These are phyloP conservation scores for Eulithis testata DNA, from an alignment of 2,888 invertebrate species.

Conservation along the genomic window DNA sequence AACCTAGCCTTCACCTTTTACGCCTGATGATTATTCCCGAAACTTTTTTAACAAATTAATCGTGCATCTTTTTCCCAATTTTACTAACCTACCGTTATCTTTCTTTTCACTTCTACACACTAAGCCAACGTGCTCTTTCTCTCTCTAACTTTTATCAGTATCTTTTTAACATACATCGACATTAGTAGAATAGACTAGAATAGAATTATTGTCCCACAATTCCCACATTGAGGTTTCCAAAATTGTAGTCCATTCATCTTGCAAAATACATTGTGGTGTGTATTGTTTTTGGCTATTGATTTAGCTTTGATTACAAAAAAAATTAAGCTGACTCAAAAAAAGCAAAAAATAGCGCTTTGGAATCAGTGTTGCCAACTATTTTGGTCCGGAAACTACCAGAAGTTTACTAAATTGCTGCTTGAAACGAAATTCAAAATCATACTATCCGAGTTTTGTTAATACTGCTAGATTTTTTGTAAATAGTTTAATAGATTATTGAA, in stretches of 20 bases:
- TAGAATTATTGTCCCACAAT: too few species aligned
- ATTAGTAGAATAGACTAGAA: slow-evolving; percentile 26
- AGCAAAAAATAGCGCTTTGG: neutral
- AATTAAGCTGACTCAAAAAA: neutral
- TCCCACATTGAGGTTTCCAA: neutral
- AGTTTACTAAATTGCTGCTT: too few species aligned
- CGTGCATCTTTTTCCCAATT: slow-evolving; percentile 27
- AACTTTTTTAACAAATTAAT: neutral
- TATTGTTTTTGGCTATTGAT: neutral
- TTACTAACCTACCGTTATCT: slow-evolving; percentile 44
- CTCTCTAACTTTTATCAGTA: slow-evolving; percentile 63
- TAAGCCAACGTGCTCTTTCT: slow-evolving; percentile 65
- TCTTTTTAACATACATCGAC: slow-evolving; percentile 29
- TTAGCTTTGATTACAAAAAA: neutral
- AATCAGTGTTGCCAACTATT: too few species aligned
- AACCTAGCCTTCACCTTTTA: neutral
- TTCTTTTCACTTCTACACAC: slow-evolving; percentile 47
- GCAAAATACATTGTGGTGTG: slow-evolving; percentile 6
- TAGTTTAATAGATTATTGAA: neutral
- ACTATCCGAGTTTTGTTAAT: too few species aligned
- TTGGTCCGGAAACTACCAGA: too few species aligned
- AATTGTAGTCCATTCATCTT: slow-evolving; percentile 2
- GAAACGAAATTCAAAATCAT: too few species aligned
- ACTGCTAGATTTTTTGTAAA: too few species aligned
- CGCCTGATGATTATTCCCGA: neutral